Evolutionary conservation across 2,888 invertebrate genomes (phyloP), one percentile per base, ranked within the genome.

Genomic region (Tachina lurida): DNA sequence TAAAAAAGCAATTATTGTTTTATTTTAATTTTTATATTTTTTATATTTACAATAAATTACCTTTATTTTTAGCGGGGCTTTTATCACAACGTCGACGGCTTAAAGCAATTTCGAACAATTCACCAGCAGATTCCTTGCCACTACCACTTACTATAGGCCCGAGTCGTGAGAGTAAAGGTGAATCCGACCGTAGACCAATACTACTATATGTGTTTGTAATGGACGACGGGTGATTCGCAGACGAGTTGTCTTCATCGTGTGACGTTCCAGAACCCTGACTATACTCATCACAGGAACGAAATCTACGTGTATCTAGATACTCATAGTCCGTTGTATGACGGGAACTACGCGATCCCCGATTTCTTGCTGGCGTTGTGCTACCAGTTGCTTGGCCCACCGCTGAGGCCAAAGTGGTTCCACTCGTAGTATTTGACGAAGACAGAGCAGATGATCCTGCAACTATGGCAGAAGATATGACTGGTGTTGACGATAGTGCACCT

Each of bases 271-370:
- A 95, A 89, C 96, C 94, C 93, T 95, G 95, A 93, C 96, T 94
- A 94, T 95, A 95, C 93, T 97, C 95, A 90, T 96, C 96, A 90
- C 95, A 95, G 90, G 94, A 95, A 82, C 95, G 95, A 92, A 94
- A 94, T 88, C 95, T 93, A 17, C 94, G 92, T 70, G 89, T 87
- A 84, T 90, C 90, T 80, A 90, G 87, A 58, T 91, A 91, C 22
- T 92, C 91, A 86, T 91, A 91, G 84, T 92, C 92, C 62, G 91
- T 88, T 47, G 92, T 91, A 79, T 92, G 90, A 4, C 91, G 88
- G 15, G 90, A 89, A 87, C 86, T 91, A 63, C 93, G 91, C 88
- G 91, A 93, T 81, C 90, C 93, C 70, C 90, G 94, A 93, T 89
- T 94, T 90, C 87, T 94, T 90, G 86, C 94, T 91, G 90, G 94